These are phyloP conservation scores for Riparia riparia DNA, from an alignment of 2,113 vertebrate species.

Conservation along the genomic window DNA sequence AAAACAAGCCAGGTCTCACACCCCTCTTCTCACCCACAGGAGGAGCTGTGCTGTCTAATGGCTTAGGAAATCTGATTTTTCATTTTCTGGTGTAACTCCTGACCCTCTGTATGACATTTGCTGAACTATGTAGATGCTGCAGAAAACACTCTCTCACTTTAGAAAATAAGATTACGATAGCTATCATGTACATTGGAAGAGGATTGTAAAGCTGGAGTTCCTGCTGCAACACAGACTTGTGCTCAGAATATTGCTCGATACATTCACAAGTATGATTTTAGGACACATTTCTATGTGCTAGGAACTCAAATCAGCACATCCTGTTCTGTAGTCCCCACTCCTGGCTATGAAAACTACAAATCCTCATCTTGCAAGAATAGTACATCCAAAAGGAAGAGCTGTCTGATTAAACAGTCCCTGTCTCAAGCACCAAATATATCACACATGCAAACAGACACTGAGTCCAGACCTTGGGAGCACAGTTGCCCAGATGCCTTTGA, in stretches of 20 bases:
- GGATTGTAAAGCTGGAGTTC: not conserved
- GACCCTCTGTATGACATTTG: not conserved
- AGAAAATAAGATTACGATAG: not conserved
- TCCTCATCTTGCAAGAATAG: not conserved
- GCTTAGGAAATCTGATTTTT: not conserved
- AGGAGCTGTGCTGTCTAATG: not conserved
- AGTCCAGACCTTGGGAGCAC: not conserved
- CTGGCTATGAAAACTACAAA: not conserved
- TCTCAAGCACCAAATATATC: conserved; percentile 20
- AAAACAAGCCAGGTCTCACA: not conserved
- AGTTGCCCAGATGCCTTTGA: conserved; percentile 67
- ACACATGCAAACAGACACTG: conserved; percentile 4
- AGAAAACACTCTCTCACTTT: not conserved
- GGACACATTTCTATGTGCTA: not conserved
- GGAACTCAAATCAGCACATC: not conserved
- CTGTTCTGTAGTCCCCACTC: not conserved
- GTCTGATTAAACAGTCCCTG: not conserved
- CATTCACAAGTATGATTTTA: not conserved
- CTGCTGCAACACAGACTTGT: not conserved
- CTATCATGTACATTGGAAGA: accelerated
- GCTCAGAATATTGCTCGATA: not conserved
- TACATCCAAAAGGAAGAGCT: not conserved
- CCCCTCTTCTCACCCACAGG: not conserved
- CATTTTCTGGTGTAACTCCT: not conserved
- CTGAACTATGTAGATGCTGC: not conserved